phyloP scores from a whole-genome alignment of 2,113 vertebrate species.

The Recurvirostra avosetta region DNA sequence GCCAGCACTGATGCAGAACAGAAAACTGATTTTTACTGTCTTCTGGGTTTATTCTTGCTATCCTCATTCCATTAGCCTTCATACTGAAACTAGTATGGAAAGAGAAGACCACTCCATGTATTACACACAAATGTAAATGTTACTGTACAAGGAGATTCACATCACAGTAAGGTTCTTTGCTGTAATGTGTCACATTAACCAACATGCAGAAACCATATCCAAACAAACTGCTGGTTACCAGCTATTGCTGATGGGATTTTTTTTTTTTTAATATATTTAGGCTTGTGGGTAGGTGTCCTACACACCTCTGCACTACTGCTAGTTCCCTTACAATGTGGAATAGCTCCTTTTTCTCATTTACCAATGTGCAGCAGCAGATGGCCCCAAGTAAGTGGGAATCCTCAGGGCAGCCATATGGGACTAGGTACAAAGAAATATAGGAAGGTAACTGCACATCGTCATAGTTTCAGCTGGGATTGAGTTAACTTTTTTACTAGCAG shows the following conservation, averaged over 20 bases:
- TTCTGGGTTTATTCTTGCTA: not conserved
- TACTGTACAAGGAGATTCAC: not conserved
- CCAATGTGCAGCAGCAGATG: not conserved
- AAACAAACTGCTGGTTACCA: not conserved
- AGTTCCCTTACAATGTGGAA: not conserved
- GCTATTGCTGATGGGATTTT: not conserved
- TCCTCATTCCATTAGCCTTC: not conserved
- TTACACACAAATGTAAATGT: not conserved
- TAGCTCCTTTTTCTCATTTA: not conserved
- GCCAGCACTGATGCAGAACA: not conserved
- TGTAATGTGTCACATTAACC: not conserved
- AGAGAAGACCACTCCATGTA: not conserved
- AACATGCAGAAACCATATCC: not conserved
- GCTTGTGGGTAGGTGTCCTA: not conserved
- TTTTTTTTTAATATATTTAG: not conserved
- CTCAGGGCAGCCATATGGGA: not conserved
- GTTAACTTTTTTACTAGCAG: not conserved
- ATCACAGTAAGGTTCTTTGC: not conserved
- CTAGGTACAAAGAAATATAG: not conserved
- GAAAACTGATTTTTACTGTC: not conserved
- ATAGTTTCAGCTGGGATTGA: not conserved
- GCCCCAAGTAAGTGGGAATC: not conserved
- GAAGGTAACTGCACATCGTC: not conserved
- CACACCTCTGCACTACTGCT: not conserved
- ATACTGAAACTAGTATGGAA: not conserved